Evolutionary conservation across 2,113 vertebrate genomes (phyloP), one percentile per base, ranked within the genome.

Genomic region (Passer domesticus): DNA sequence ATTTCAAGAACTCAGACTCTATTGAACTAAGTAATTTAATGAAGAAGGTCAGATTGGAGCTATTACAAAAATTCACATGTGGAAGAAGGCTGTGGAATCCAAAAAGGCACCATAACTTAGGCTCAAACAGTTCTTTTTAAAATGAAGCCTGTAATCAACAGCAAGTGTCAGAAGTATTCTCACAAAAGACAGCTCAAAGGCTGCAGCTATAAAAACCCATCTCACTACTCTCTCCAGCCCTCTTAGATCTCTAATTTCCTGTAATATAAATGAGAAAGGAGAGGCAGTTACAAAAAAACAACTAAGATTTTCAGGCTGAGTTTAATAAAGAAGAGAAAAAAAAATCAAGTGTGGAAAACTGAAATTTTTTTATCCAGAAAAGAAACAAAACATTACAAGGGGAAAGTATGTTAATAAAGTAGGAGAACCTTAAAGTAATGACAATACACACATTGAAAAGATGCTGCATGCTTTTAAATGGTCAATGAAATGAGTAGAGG

Each of bases 11-110:
- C 50, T 69, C 44, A 23, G 67, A 85, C 68, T 67, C 70, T 52
- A 50, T 18, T 83, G 70, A 91, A 82, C 25, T 47, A 55, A 83
- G 23, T 56, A 72, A 89, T 82, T 85, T 89, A 92, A 90, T 75
- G 82, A 96, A 78, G 69, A 87, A 80, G 35, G 82, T 70, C 67
- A 90, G 68, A 93, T 30, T 90, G 85, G 68, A 96, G n/a, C 90
- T 49, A 67, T 92, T 94, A 88, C 59, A 91, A 90, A 94, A 95
- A 90, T 77, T 58, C 76, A 83, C 84, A 92, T 83, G 63, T 93
- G 93, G 82, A 92, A 92, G 70, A 62, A 76, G 87, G 43, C 78
- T 95, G 91, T 67, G 60, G 75, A 93, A 90, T 87, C 70, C 63
- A 50, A 83, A 89, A 91, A 91, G 33, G 39, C 79, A 90, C 39